Base-by-base conservation (phyloP, 2,113 vertebrate genomes). In the Limanda limanda region DNA sequence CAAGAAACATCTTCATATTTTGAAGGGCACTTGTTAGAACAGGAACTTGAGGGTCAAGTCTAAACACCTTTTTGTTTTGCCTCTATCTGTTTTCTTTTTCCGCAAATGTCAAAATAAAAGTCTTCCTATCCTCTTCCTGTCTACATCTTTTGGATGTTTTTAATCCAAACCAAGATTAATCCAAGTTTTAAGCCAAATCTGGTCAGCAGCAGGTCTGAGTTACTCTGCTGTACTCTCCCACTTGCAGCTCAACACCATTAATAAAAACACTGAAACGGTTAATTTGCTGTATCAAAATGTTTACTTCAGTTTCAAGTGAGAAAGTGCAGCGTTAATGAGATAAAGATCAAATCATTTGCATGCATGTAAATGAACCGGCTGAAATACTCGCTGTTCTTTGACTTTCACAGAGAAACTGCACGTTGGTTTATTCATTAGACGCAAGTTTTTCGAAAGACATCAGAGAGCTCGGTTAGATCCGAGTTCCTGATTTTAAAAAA, bases 361-460 rank as follows among this genome's bases (percentile, higher is more conserved):
- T 79, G 55, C 23, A 47, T 55, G 24, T 61, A 15, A 61, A 52
- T 18, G 0, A 64, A 71, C 60, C 42, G 8, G 48, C n/a, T 65
- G 14, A 42, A 27, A 14, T 40, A 52, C 35, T 54, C 15, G 68
- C 63, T 47, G 35, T 47, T 55, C 56, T 14, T 17, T 64, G 37
- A 27, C 71, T 63, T 64, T 63, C 0, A 2, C 20, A 10, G n/a
- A 57, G 24, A 59, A 66, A 13, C 31, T 54, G n/a, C 27, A 13
- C 2, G n/a, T 18, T 31, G 45, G 1, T 71, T 81, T 47, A 27
- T 61, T 76, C 20, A 66, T 66, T 24, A 60, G 18, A 13, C 6
- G 1, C 40, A 70, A 37, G 31, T 55, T 66, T 47, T 47, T 15
- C 37, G 11, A 13, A 35, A 61, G 47, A 56, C 37, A 20, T 35